Evolutionary conservation across 2,113 vertebrate species (phyloP), one percentile per base, ranked within the genome.

Genomic region (Cricetomys ansorgei): DNA sequence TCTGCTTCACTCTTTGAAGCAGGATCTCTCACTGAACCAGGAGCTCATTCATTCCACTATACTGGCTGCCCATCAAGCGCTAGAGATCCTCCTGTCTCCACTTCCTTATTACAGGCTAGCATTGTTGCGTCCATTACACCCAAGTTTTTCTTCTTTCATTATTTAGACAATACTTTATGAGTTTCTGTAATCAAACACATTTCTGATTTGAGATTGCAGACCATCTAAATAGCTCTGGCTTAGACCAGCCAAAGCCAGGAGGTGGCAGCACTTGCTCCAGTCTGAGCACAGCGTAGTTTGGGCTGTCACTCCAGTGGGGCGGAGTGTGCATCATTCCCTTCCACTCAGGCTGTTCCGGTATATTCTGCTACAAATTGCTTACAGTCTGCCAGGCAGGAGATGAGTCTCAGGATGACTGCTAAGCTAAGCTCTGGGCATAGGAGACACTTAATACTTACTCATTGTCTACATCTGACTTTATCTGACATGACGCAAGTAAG

Each of bases 231-330:
- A 72, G 48, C 81, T 17, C 7, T 53, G 40, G 53, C 81, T 92
- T 34, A 75, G 55, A 6, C 37, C 11, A 43, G 57, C 43, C 9
- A 19, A 13, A 62, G n/a, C 98, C 98, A 98, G 98, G 91, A 98
- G 98, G 93, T 98, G 98, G 98, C 98, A 98, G 96, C 97, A 88
- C 64, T 67, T 94, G 95, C 76, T 89, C 55, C 17, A 7, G 67
- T 96, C 96, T 86, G 76, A 53, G 62, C 48, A 1, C n/a, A 48
- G 55, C 55, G 45, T 45, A 87, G 16, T 27, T 48, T 29, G 19
- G 37, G 5, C 64, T 27, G 70, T 80, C 34, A 29, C 59, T 85
- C 77, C 84, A 3, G 7, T 9, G 31, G 48, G 13, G 27, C 29
- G 75, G 83, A 80, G 37, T 89, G 85, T 50, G 85, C 70, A 40